Conservation (phyloP, 1,140 invertebrate species). For the Harpegnathos saltator region DNA sequence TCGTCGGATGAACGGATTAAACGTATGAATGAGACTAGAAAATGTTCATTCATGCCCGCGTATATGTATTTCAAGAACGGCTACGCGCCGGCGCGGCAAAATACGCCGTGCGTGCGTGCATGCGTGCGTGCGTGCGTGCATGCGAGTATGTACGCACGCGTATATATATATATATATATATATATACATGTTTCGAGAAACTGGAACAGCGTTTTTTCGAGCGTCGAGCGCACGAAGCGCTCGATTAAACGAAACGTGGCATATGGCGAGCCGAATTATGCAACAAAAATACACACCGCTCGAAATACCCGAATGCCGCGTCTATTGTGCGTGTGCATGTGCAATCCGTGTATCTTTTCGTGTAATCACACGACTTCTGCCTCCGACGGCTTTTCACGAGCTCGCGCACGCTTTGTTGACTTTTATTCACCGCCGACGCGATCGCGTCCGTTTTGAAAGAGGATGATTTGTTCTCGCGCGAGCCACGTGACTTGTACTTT, state of each 20-base stretch:
- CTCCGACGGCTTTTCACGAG: too few relatives aligned
- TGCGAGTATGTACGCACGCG: background rate
- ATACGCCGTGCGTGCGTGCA: too few relatives aligned
- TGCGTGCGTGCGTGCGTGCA: too few relatives aligned
- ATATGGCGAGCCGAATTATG: slow-evolving; percentile 78
- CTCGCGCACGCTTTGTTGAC: too few relatives aligned
- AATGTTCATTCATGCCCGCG: background rate
- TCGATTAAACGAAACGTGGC: slow-evolving; percentile 54
- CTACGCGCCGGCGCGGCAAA: background rate
- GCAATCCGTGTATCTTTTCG: slow-evolving; percentile 3
- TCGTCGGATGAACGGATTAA: too few relatives aligned
- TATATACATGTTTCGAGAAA: slow-evolving; percentile 37
- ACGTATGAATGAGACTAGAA: background rate
- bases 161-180: too few relatives aligned
- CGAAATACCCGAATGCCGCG: background rate
- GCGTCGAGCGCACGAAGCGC: slow-evolving; percentile 59
- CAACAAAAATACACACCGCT: slow-evolving; percentile 75
- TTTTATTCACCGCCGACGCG: too few relatives aligned
- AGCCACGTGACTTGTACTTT: too few relatives aligned
- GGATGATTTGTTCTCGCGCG: too few relatives aligned
- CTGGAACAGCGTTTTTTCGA: slow-evolving; percentile 65
- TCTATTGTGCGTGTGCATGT: slow-evolving; percentile 46
- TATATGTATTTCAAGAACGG: slow-evolving; percentile 6
- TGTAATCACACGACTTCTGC: background rate
- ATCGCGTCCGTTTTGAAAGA: too few relatives aligned